Percentiles rank a stretch among this genome's conserved stretches.
Conservation (phyloP, 2,113 vertebrate species). For the cattle (Bos taurus) region ARS-UCD2.0 NC_037340.1:64232501-64233000, state of each 20-base stretch:
- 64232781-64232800: conserved; percentile 92
- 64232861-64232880: conserved; percentile 56
- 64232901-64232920: conserved; percentile 9
- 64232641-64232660: background rate
- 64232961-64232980: background rate
- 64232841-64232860: background rate
- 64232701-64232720: conserved; percentile 95
- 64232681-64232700: conserved; percentile 81
- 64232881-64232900: background rate
- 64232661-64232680: conserved; percentile 24
- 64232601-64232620: background rate
- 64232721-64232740: conserved; percentile 94
- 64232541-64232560: conserved; percentile 98
- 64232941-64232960: background rate
- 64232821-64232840: conserved; percentile 70
- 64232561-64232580: background rate
- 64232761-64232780: conserved; percentile 91
- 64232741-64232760: conserved; percentile 90
- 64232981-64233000: background rate
- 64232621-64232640: background rate
- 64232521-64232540: conserved; percentile 94
- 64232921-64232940: background rate
- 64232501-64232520: conserved; percentile 96
- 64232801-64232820: conserved; percentile 84
- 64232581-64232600: background rate